These are phyloP conservation scores for Ectemnius cavifrons DNA, from an alignment of 2,888 invertebrate genomes.

Conservation along the genomic window DNA sequence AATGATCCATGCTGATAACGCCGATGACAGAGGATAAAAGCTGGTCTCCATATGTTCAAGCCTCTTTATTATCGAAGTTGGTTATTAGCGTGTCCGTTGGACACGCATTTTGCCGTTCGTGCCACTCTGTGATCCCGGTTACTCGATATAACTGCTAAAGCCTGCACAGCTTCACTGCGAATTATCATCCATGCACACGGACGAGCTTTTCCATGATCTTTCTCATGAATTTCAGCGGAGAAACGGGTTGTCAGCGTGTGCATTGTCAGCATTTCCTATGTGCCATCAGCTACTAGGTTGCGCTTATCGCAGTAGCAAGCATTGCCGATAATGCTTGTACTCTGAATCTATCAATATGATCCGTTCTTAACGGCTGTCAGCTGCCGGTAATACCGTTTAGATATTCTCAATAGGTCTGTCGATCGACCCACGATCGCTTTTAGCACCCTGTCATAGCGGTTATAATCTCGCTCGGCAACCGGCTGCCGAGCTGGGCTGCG, in stretches of 20 bases:
- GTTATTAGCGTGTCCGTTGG: too few species aligned
- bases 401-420: background rate
- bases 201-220: slow-evolving; percentile 40
- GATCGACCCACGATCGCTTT: background rate
- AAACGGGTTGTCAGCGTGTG: slow-evolving; percentile 15
- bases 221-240: slow-evolving; percentile 32
- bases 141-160: background rate
- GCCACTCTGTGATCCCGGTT: background rate
- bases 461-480: background rate
- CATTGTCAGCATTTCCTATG: background rate
- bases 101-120: background rate
- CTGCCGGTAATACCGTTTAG: slow-evolving; percentile 28
- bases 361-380: slow-evolving; percentile 27
- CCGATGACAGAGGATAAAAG: background rate
- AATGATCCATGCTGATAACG: slow-evolving; percentile 2
- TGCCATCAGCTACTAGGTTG: background rate
- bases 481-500: background rate
- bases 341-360: slow-evolving; percentile 13
- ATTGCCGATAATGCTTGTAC: too few species aligned
- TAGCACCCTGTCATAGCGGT: too few species aligned
- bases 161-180: background rate
- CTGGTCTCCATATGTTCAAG: background rate
- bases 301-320: too few species aligned
- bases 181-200: slow-evolving; percentile 31
- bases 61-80: background rate